Evolutionary conservation across 2,888 invertebrate genomes (phyloP), one percentile per base, ranked within the genome.

Genomic region (Calliopum simillimum): DNA sequence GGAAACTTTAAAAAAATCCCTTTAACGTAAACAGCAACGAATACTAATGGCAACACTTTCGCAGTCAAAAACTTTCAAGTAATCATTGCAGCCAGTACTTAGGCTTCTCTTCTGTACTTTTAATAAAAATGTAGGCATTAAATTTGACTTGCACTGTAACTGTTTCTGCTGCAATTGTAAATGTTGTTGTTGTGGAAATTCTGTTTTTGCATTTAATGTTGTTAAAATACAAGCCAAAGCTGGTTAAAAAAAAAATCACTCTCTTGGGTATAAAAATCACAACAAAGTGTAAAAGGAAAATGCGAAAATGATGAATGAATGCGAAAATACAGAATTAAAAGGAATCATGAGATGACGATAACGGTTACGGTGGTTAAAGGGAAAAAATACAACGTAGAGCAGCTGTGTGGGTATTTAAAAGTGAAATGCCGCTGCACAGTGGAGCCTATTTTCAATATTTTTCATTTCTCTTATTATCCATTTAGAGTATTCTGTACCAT

Each of bases 101-200:
- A 11, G 4, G 19, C 16, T 61, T 12, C 12, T 5, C 46, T 21
- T 21, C 14, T 23, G 44, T 23, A 4, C 46, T 11, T 55, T 8
- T 8, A 33, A 4, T 21, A 44, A 64, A 64, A 67, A 75, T n/a
- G 71, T 74, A 73, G 75, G 74, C 81, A 76, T 78, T 79, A 81
- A 80, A 80, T 80, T 78, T 78, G 79, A 79, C 77, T 78, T 80
- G 78, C 77, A 78, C 74, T 77, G 79, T 76, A 79, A 76, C 81
- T 79, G 74, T 80, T 80, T 76, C 16, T 47, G 41, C 19, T 49
- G 55, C 33, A 33, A 33, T 56, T 47, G 46, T 25, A 16, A 16
- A 14, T 66, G 43, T 56, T 55, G 55, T n/a, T 16, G 25, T 65
- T 47, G 23, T 65, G 5, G 33, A 33, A 33, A 33, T 33, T 44